Conservation (phyloP, 2,113 vertebrate genomes). For the Pygoscelis adeliae region DNA sequence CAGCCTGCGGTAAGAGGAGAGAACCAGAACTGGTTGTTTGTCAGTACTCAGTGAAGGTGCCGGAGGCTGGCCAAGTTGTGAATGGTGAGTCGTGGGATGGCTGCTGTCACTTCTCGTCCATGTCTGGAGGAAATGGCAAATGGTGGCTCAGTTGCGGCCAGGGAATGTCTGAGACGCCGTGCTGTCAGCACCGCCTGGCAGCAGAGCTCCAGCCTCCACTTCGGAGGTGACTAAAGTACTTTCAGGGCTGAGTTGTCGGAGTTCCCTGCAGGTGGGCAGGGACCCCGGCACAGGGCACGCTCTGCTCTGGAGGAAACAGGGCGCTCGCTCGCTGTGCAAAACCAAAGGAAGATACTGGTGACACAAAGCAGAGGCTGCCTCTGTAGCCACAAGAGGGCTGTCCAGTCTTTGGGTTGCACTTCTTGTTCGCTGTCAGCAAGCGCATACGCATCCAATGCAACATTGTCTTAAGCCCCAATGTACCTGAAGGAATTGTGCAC, state of each 20-base stretch:
- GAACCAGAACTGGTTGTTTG: background rate
- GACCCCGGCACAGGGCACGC: accelerated
- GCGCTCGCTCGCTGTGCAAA: accelerated
- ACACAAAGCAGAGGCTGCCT: background rate
- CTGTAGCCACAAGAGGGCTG: conserved; percentile 20
- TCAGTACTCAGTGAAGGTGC: background rate
- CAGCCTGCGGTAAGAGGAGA: background rate
- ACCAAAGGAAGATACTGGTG: background rate
- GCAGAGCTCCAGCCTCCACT: background rate
- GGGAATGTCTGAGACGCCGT: background rate
- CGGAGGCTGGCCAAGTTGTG: background rate
- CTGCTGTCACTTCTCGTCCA: background rate
- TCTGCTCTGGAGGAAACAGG: background rate
- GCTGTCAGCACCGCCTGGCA: background rate
- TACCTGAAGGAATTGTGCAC: background rate
- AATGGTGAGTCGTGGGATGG: background rate
- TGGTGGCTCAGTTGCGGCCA: background rate
- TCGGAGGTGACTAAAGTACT: accelerated
- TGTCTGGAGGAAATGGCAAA: background rate
- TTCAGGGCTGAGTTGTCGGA: background rate
- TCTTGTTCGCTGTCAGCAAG: background rate
- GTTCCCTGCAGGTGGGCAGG: background rate
- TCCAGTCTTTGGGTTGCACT: background rate
- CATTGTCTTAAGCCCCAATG: background rate
- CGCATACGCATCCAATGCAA: accelerated